Percentiles rank a stretch among this genome's conserved stretches.
Conservation (phyloP, 2,113 vertebrate species). For the Fukomys damarensis region DNA sequence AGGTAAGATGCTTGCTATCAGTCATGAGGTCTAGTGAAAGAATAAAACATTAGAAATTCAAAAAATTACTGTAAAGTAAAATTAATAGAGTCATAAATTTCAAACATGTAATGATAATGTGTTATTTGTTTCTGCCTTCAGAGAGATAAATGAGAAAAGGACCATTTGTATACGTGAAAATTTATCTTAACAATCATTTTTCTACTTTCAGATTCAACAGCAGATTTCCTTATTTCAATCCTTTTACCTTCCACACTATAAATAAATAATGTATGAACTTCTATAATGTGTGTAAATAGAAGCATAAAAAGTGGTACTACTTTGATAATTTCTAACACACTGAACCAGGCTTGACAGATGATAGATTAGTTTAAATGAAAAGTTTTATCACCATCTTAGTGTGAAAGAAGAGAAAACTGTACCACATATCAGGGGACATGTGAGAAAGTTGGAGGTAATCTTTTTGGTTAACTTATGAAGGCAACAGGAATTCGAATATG, state of each 20-base stretch:
- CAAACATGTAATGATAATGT: not conserved
- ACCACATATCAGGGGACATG: not conserved
- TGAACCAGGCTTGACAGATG: constrained; percentile 11
- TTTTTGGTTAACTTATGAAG: constrained; percentile 51
- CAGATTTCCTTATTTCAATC: not conserved
- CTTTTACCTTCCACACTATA: constrained; percentile 25
- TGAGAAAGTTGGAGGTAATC: constrained; percentile 13
- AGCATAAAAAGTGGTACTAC: constrained; percentile 4
- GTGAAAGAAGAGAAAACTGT: not conserved
- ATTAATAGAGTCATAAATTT: not conserved
- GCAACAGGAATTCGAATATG: not conserved
- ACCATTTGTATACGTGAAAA: not conserved
- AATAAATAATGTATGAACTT: constrained; percentile 34
- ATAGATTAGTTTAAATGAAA: constrained; percentile 61
- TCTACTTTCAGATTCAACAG: constrained; percentile 10
- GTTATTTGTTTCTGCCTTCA: not conserved
- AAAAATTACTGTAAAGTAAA: not conserved
- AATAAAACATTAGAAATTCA: not conserved
- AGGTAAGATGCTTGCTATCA: not conserved
- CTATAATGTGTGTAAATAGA: not conserved
- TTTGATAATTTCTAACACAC: constrained; percentile 30
- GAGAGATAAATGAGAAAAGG: not conserved
- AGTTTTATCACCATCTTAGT: constrained; percentile 42
- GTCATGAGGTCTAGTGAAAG: not conserved
- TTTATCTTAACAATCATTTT: not conserved